These are phyloP conservation scores for Apis laboriosa DNA, from an alignment of 1,140 invertebrate species.

Conservation along the genomic window DNA sequence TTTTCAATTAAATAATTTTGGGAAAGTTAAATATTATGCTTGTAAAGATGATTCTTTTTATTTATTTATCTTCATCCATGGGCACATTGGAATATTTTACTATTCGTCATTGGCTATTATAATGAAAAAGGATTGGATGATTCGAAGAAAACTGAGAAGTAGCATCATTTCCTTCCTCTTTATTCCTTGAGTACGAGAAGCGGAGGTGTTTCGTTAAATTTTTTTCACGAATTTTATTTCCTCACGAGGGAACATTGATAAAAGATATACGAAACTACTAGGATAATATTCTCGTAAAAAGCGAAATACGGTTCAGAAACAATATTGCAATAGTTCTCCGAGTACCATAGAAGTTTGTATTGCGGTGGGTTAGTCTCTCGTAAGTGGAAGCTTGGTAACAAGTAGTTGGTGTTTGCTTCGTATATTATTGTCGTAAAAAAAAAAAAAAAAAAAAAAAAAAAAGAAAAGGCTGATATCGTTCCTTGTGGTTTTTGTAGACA, in stretches of 20 bases:
- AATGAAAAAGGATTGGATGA: too few relatives aligned
- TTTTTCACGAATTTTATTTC: not conserved
- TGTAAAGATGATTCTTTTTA: not conserved
- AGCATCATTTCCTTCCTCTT: not conserved
- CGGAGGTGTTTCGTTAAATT: not conserved
- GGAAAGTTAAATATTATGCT: too few relatives aligned
- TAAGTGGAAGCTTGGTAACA: conserved; percentile 21
- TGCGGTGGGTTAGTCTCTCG: not conserved
- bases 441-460: too few relatives aligned
- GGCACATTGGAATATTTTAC: too few relatives aligned
- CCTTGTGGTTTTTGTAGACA: not conserved
- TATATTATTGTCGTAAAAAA: conserved; percentile 21
- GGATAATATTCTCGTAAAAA: conserved; percentile 17
- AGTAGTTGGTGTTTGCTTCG: conserved; percentile 16
- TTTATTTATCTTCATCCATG: not conserved
- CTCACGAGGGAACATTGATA: not conserved
- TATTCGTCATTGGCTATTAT: too few relatives aligned
- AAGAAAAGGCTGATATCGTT: not conserved
- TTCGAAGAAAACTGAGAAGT: too few relatives aligned
- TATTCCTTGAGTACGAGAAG: not conserved
- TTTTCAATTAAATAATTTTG: too few relatives aligned
- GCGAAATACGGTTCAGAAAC: not conserved
- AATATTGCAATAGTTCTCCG: conserved; percentile 14
- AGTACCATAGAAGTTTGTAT: conserved; percentile 6
- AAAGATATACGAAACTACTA: not conserved